Evolutionary conservation across 2,888 invertebrate genomes (phyloP).

Genomic region (Xestia sexstrigata): DNA sequence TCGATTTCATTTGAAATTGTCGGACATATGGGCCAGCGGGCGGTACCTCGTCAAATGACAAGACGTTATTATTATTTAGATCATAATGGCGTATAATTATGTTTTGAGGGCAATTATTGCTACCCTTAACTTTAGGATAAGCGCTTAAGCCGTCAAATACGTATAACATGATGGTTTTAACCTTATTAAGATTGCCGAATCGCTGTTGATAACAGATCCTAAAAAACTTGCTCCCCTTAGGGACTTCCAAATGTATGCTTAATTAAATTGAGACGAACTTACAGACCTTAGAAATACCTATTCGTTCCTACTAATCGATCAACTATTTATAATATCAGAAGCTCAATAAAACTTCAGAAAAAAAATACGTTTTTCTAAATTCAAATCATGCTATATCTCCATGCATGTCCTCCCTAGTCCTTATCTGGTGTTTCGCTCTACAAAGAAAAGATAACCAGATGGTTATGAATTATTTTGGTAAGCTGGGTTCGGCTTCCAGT

Average conservation of each 20-base stretch:
- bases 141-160: not conserved
- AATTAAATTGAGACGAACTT: not conserved
- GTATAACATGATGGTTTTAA: not conserved
- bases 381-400: not conserved
- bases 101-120: slow-evolving; percentile 47
- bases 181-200: not conserved
- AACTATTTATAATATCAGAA: not conserved
- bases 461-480: too few relatives aligned
- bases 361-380: not conserved
- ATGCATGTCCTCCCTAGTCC: not conserved
- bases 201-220: not conserved
- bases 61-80: slow-evolving; percentile 61
- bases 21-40: slow-evolving; percentile 69
- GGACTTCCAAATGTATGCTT: not conserved
- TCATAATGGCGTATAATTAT: slow-evolving; percentile 59
- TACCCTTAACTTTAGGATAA: slow-evolving; percentile 24
- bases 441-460: too few relatives aligned
- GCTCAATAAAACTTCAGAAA: not conserved
- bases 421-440: not conserved
- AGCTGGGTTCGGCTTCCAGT: too few relatives aligned
- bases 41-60: slow-evolving; percentile 66
- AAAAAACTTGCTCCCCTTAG: not conserved
- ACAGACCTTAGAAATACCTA: not conserved
- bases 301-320: not conserved
- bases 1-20: slow-evolving; percentile 71